phyloP scores from a whole-genome alignment of 2,113 vertebrate species.

The Anarrhichthys ocellatus region DNA sequence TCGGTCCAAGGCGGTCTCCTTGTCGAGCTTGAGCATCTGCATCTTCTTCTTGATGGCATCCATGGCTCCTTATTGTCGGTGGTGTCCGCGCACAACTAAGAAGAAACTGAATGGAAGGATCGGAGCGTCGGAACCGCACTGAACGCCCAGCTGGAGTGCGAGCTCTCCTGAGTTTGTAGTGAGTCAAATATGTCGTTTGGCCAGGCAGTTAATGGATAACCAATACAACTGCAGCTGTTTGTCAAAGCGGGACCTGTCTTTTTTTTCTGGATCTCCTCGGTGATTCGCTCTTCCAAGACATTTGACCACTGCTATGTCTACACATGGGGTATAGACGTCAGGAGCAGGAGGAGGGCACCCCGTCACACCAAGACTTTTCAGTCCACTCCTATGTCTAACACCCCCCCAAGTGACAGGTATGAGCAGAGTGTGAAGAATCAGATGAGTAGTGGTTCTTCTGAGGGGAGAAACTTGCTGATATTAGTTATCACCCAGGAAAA shows the following conservation, averaged over 20 bases:
- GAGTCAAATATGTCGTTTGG: constrained; percentile 91
- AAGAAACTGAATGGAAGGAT: constrained; percentile 54
- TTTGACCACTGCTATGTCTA: constrained; percentile 88
- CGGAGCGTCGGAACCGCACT: constrained; percentile 79
- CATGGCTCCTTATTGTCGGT: constrained; percentile 88
- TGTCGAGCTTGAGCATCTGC: constrained; percentile 99
- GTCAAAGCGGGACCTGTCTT: constrained; percentile 74
- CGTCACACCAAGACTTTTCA: constrained; percentile 54
- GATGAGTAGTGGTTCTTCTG: constrained; percentile 20
- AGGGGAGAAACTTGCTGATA: constrained; percentile 13
- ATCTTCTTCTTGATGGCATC: constrained; percentile 99
- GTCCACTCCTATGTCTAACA: constrained; percentile 83
- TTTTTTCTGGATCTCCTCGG: constrained; percentile 80
- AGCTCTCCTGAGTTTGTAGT: constrained; percentile 74
- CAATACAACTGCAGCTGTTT: constrained; percentile 83
- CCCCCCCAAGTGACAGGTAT: constrained; percentile 43
- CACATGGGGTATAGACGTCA: constrained; percentile 85
- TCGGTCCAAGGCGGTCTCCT: constrained; percentile 97
- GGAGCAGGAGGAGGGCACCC: constrained; percentile 41
- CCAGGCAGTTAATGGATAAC: constrained; percentile 87
- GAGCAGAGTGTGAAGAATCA: constrained; percentile 38
- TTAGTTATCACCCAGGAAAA: constrained; percentile 22
- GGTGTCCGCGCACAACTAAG: constrained; percentile 59
- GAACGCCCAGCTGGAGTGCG: constrained; percentile 87
- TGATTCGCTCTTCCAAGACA: constrained; percentile 88